Evolutionary conservation across 1,140 invertebrate species (phyloP).

Genomic region (Acyrthosiphon pisum): DNA sequence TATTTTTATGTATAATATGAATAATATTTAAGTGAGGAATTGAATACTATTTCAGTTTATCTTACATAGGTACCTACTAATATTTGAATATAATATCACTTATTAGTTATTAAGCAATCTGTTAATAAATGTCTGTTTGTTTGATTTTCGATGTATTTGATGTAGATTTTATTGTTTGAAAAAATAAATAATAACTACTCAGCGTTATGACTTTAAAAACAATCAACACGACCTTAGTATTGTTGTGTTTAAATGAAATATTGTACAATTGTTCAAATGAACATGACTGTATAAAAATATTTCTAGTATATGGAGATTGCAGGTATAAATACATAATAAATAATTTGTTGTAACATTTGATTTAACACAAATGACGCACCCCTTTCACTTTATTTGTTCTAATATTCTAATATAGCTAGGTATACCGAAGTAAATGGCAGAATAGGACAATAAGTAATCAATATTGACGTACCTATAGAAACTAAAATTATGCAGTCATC

Average conservation of each 20-base stretch:
- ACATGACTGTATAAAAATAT: not conserved
- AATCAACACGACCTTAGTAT: not conserved
- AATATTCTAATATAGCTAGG: not conserved
- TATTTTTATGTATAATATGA: not conserved
- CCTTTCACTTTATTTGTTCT: slow-evolving; percentile 28
- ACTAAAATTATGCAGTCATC: not conserved
- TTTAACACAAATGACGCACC: not conserved
- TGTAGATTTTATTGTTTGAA: not conserved
- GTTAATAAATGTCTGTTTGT: not conserved
- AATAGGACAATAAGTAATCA: not conserved
- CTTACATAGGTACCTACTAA: not conserved
- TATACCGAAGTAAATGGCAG: not conserved
- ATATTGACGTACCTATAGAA: not conserved
- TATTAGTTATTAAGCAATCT: not conserved
- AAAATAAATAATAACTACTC: not conserved
- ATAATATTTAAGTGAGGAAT: not conserved
- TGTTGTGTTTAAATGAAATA: not conserved
- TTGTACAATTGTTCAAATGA: not conserved
- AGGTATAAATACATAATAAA: slow-evolving; percentile 4
- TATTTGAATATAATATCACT: not conserved
- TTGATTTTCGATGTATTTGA: not conserved
- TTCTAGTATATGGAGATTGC: not conserved
- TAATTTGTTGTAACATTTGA: slow-evolving; percentile 2
- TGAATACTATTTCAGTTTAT: not conserved
- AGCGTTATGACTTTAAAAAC: not conserved